A percentile compares a stretch with the other conserved stretches of the same genome.
phyloP scores from a whole-genome alignment of 2,888 invertebrate species.

The Agonum fuliginosum region DNA sequence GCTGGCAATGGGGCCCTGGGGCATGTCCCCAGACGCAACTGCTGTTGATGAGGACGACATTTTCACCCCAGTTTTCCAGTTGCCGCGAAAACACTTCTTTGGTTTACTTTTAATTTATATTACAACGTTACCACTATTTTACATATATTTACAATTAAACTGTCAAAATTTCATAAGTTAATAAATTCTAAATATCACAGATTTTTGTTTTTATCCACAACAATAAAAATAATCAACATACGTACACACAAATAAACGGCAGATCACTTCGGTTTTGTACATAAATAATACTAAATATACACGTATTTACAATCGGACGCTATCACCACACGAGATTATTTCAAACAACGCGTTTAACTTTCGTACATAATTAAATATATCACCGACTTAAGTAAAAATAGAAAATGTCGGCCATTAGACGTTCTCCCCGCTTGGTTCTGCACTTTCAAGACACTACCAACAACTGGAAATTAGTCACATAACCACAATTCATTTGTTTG shows the following conservation, averaged over 20 bases:
- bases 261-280: constrained; percentile 60
- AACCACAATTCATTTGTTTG: constrained; percentile 6
- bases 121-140: constrained; percentile 50
- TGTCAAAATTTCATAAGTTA: constrained; percentile 60
- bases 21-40: constrained; percentile 51
- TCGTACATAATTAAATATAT: constrained; percentile 64
- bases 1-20: constrained; percentile 36
- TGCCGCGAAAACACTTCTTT: constrained; percentile 54
- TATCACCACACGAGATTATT: constrained; percentile 61
- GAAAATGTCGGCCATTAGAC: constrained; percentile 65
- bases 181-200: constrained; percentile 77
- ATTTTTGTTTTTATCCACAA: constrained; percentile 78
- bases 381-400: constrained; percentile 65
- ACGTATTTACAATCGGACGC: constrained; percentile 60
- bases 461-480: constrained; percentile 23
- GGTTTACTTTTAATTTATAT: constrained; percentile 54
- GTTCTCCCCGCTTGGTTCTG: constrained; percentile 41
- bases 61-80: constrained; percentile 23
- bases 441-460: constrained; percentile 24
- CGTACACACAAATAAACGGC: constrained; percentile 66
- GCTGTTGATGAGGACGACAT: constrained; percentile 46
- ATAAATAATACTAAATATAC: constrained; percentile 64
- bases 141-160: constrained; percentile 59
- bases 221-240: constrained; percentile 76
- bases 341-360: constrained; percentile 63